Conservation (phyloP, 2,888 invertebrate genomes). For the Hymenopus coronatus region DNA sequence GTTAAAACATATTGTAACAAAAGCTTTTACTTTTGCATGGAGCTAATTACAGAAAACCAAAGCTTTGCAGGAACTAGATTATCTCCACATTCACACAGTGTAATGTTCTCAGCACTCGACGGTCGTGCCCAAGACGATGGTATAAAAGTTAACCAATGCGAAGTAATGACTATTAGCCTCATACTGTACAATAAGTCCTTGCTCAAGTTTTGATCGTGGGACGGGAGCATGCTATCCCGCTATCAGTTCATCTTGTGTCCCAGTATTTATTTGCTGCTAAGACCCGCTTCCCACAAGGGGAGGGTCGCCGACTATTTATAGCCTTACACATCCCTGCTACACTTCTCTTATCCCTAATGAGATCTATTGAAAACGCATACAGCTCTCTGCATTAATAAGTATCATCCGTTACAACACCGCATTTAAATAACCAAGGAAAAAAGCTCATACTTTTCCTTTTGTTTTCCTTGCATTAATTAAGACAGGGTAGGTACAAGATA, state of each 20-base stretch:
- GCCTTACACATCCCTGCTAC: neutral
- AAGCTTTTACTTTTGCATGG: no score
- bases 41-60: no score
- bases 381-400: conserved; percentile 1
- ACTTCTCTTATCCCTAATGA: conserved; percentile 24
- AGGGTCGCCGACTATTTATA: neutral
- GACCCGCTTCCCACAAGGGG: neutral
- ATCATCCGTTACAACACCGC: neutral
- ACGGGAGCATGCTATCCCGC: neutral
- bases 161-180: neutral
- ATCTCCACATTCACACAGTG: no score
- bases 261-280: neutral
- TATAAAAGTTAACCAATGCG: neutral
- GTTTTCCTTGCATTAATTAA: neutral
- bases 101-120: no score
- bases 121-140: neutral
- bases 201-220: neutral
- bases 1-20: no score
- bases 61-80: no score
- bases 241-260: neutral
- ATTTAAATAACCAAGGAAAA: neutral
- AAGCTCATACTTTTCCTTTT: neutral
- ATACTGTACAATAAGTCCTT: neutral
- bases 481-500: neutral
- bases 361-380: conserved; percentile 1